Conservation (phyloP, 2,113 vertebrate species). For the Hippocampus barbouri region DNA sequence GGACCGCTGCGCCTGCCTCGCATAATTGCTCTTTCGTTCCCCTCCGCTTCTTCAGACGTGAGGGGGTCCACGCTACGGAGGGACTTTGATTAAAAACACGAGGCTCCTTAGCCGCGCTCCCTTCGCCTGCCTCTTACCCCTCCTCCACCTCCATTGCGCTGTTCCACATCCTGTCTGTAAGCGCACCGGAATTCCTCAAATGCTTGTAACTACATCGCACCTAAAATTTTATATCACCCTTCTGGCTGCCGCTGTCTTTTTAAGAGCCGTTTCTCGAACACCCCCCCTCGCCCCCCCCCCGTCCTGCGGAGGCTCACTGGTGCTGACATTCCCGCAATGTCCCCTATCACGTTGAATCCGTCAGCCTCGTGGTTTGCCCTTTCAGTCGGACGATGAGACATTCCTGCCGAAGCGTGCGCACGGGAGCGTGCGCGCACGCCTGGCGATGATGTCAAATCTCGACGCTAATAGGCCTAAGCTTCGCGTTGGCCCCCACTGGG, state of each 20-base stretch:
- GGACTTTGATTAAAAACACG: slow-evolving; percentile 69
- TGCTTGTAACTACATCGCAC: slow-evolving; percentile 39
- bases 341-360: slow-evolving; percentile 15
- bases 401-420: background rate
- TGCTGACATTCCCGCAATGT: slow-evolving; percentile 3
- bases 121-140: slow-evolving; percentile 7
- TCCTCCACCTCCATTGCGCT: slow-evolving; percentile 5
- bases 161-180: slow-evolving; percentile 47
- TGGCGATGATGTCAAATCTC: slow-evolving; percentile 34
- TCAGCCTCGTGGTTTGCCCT: slow-evolving; percentile 10
- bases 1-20: slow-evolving; percentile 50
- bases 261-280: slow-evolving; percentile 17
- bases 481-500: slow-evolving; percentile 8
- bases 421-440: background rate
- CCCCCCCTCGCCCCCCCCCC: background rate
- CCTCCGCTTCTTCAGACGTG: slow-evolving; percentile 59
- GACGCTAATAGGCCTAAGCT: slow-evolving; percentile 20
- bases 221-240: slow-evolving; percentile 32
- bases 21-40: slow-evolving; percentile 69
- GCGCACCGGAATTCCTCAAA: slow-evolving; percentile 48
- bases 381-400: slow-evolving; percentile 13
- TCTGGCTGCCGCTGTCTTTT: slow-evolving; percentile 15
- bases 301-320: background rate
- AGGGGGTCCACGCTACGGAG: slow-evolving; percentile 60
- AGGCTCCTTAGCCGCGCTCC: slow-evolving; percentile 48